Evolutionary conservation across 1,140 invertebrate genomes (phyloP).

Genomic region (Aphaenogaster ashmeadi): DNA sequence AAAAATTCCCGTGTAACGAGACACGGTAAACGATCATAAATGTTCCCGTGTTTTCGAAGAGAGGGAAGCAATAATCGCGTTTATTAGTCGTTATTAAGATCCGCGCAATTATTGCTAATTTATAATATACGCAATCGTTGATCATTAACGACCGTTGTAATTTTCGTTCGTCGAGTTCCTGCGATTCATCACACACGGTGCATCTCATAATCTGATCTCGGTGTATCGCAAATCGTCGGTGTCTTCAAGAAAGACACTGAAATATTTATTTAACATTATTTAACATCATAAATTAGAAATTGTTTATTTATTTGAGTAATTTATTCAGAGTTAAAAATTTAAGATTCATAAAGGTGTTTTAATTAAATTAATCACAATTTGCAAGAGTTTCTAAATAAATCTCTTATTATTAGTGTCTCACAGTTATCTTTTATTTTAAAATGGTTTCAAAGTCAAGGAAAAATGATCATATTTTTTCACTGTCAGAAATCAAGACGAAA

Average conservation of each 20-base stretch:
- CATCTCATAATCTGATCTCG: neutral
- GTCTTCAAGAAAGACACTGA: neutral
- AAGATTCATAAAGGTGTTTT: neutral
- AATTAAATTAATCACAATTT: slow-evolving; percentile 6
- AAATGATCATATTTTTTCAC: neutral
- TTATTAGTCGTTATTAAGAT: slow-evolving; percentile 35
- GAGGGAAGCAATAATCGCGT: slow-evolving; percentile 22
- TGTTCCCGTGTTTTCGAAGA: slow-evolving; percentile 19
- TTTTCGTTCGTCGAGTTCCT: neutral
- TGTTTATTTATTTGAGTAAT: slow-evolving; percentile 1
- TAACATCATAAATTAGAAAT: neutral
- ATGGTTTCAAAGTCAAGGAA: neutral
- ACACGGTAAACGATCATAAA: slow-evolving; percentile 22
- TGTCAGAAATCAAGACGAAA: neutral
- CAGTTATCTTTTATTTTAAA: neutral
- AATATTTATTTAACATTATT: neutral
- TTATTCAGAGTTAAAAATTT: neutral
- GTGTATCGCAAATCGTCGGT: neutral
- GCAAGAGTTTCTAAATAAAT: slow-evolving; percentile 19
- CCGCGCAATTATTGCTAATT: slow-evolving; percentile 7
- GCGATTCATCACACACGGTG: neutral
- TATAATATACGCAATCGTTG: neutral
- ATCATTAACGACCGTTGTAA: slow-evolving; percentile 29
- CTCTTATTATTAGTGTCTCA: neutral
- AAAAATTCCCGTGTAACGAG: slow-evolving; percentile 13